Conservation (phyloP, 2,113 vertebrate genomes). For the Chaenogobius annularis region DNA sequence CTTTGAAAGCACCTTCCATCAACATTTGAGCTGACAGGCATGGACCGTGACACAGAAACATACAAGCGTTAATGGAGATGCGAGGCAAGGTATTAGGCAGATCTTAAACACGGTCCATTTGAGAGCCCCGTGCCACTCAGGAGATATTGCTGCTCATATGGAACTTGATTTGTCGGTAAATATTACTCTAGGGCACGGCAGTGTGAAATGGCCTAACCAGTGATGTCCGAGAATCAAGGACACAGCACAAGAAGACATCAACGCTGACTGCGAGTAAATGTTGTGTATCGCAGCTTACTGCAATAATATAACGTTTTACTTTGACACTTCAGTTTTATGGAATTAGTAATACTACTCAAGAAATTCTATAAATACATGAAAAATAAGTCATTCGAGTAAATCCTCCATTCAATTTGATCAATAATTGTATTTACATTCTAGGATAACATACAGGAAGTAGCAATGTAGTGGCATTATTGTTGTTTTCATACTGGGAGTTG, state of each 20-base stretch:
- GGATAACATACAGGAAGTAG: too few relatives aligned
- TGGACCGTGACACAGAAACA: conserved; percentile 46
- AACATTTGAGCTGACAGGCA: conserved; percentile 37
- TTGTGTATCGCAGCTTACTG: not conserved
- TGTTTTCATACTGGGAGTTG: too few relatives aligned
- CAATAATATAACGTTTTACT: not conserved
- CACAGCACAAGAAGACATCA: conserved; percentile 10
- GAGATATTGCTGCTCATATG: conserved; percentile 25
- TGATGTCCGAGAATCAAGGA: conserved; percentile 23
- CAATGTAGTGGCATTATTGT: too few relatives aligned
- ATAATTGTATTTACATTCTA: not conserved
- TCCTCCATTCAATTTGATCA: too few relatives aligned
- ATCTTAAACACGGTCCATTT: conserved; percentile 53
- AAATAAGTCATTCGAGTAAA: too few relatives aligned
- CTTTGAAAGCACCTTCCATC: conserved; percentile 56
- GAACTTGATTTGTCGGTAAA: conserved; percentile 44
- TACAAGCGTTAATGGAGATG: conserved; percentile 28
- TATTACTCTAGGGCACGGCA: conserved; percentile 39
- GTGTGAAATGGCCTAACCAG: conserved; percentile 57
- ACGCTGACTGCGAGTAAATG: not conserved
- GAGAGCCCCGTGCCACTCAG: conserved; percentile 13
- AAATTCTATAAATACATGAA: not conserved
- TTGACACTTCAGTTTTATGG: not conserved
- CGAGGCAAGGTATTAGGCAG: conserved; percentile 38
- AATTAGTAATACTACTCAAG: not conserved